Percentiles rank a stretch among this genome's conserved stretches.
Conservation (phyloP, 2,888 invertebrate species). For the Heliconius charithonia region DNA sequence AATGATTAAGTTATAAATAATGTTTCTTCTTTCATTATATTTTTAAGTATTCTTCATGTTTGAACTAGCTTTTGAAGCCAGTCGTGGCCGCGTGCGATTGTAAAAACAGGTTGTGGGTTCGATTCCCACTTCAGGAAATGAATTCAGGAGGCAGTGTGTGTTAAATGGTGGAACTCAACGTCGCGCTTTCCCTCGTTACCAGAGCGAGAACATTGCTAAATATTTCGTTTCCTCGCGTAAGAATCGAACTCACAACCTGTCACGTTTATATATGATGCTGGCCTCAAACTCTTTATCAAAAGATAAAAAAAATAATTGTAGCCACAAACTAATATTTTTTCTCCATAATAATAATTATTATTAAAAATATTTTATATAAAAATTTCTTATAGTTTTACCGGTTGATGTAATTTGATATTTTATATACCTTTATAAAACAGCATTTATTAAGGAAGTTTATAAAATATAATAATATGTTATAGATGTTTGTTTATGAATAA, state of each 20-base stretch:
- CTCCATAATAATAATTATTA: neutral
- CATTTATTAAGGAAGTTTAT: neutral
- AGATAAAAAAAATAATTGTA: too few species aligned
- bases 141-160: too few species aligned
- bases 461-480: neutral
- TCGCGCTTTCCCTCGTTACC: neutral
- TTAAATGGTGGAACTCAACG: neutral
- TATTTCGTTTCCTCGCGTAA: too few species aligned
- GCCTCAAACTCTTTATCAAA: neutral
- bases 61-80: too few species aligned
- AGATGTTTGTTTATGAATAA: too few species aligned
- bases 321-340: neutral
- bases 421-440: neutral
- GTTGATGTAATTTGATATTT: slow-evolving; percentile 2
- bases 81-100: too few species aligned
- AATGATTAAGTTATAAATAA: neutral
- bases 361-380: neutral
- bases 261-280: neutral
- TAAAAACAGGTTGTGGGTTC: too few species aligned
- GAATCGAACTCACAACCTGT: neutral
- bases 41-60: neutral
- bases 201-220: neutral
- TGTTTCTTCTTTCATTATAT: neutral
- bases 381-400: neutral
- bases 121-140: too few species aligned